Evolutionary conservation across 2,113 vertebrate species (phyloP), one percentile per base, ranked within the genome.

Genomic region (Albula glossodonta): DNA sequence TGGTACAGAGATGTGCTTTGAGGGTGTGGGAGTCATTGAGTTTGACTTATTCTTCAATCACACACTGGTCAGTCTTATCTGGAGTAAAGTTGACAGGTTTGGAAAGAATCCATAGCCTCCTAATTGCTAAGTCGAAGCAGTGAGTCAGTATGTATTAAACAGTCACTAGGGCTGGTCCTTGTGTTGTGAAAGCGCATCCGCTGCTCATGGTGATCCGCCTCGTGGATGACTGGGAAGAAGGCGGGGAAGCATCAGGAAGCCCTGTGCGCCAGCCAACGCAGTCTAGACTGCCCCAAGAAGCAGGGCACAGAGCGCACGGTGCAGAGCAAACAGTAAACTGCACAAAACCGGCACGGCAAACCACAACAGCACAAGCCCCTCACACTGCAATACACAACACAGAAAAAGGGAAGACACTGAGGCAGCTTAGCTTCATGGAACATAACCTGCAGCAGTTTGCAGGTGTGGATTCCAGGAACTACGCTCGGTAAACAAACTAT

Each of bases 81-180:
- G 51, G 51, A 63, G 25, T 85, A 17, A 19, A 22, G 49, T 12
- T 11, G 51, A 31, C 25, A 78, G 41, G 70, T 53, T n/a, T 0
- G 19, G 41, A 6, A 80, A 51, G 12, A 56, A 79, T 31, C 57
- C 19, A 78, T 31, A 79, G 17, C 53, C 52, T 84, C 13, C 80
- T 85, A 80, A 60, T 31, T 84, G 13, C 80, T 85, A 80, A 60
- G 49, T 85, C 82, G 31, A 78, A 13, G 4, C 74, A 48, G 83
- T 82, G 88, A 88, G 83, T 87, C 86, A 85, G 85, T 53, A 82
- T 57, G 8, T 50, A 25, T 57, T 83, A 48, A 51, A 70, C n/a
- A 13, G 77, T 77, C 78, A 15, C 25, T 60, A 3, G 48, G 52
- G 52, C 31, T 60, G 53, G 22, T 52, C 48, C 70, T 51, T 57